Conservation (phyloP, 2,888 invertebrate species). For the Sycophila texana region DNA sequence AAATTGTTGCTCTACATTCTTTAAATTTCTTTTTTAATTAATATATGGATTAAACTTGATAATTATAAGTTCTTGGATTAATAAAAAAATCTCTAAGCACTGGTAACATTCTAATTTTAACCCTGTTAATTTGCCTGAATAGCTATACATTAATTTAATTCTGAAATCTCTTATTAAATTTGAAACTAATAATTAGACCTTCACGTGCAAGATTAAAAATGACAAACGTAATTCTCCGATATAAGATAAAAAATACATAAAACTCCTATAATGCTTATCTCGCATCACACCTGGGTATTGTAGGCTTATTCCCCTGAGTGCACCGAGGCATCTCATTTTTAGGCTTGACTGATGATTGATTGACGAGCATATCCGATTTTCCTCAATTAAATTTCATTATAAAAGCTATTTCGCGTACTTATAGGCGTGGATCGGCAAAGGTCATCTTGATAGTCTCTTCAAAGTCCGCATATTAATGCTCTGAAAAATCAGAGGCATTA, state of each 20-base stretch:
- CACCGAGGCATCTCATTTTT: background rate
- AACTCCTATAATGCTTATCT: background rate
- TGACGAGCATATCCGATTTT: conserved; percentile 3
- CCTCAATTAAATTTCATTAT: conserved; percentile 11
- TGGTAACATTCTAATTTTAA: too few species aligned
- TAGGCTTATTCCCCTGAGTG: conserved; percentile 6
- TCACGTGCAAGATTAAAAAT: background rate
- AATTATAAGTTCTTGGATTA: too few species aligned
- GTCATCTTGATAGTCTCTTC: background rate
- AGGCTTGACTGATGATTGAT: background rate
- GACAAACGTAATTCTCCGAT: too few species aligned
- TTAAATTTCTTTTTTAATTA: too few species aligned
- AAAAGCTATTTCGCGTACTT: background rate
- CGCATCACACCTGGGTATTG: background rate
- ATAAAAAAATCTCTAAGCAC: too few species aligned
- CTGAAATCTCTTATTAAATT: background rate
- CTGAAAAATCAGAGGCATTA: background rate
- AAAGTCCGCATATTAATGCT: too few species aligned
- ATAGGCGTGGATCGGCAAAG: background rate
- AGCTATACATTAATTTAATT: background rate
- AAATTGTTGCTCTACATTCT: too few species aligned
- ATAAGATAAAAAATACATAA: too few species aligned
- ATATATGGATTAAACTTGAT: too few species aligned
- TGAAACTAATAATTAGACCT: background rate
- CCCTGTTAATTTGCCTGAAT: too few species aligned